phyloP scores from a whole-genome alignment of 2,797 vertebrate species.

The Microctenopoma steveboyesi region DNA sequence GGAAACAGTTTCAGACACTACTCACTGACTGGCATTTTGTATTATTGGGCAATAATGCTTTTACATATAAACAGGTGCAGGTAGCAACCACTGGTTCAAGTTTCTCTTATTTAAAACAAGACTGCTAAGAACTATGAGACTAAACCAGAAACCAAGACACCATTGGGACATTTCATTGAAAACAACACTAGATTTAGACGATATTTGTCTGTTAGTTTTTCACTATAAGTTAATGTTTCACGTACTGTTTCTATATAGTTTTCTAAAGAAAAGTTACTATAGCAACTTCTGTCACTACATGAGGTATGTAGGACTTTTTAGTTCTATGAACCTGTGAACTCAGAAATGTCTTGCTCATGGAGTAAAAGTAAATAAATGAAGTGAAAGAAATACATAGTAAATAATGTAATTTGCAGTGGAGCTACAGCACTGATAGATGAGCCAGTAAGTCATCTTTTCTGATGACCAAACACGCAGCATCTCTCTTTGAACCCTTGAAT shows the following conservation, averaged over 20 bases:
- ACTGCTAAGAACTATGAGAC: no score
- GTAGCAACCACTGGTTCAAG: neutral
- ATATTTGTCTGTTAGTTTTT: neutral
- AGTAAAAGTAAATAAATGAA: neutral
- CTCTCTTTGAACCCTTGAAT: conserved; percentile 61
- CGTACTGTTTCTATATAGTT: neutral
- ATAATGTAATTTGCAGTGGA: neutral
- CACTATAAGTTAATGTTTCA: neutral
- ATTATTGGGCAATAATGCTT: no score
- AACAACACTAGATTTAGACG: neutral
- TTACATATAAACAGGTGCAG: neutral
- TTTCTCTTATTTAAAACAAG: neutral
- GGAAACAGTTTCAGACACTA: conserved; percentile 5
- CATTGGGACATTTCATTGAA: no score
- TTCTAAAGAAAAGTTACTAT: conserved; percentile 1
- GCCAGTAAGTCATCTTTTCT: conserved; percentile 24
- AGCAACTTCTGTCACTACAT: neutral
- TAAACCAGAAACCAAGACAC: no score
- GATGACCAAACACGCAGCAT: conserved; percentile 46
- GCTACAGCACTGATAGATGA: neutral
- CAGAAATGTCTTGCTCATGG: neutral
- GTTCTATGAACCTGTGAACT: neutral
- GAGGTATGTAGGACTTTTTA: neutral
- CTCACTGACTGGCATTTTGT: neutral
- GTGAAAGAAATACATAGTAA: neutral